These are phyloP conservation scores for Hemicordylus capensis DNA, from an alignment of 2,113 vertebrate genomes.

Conservation along the genomic window DNA sequence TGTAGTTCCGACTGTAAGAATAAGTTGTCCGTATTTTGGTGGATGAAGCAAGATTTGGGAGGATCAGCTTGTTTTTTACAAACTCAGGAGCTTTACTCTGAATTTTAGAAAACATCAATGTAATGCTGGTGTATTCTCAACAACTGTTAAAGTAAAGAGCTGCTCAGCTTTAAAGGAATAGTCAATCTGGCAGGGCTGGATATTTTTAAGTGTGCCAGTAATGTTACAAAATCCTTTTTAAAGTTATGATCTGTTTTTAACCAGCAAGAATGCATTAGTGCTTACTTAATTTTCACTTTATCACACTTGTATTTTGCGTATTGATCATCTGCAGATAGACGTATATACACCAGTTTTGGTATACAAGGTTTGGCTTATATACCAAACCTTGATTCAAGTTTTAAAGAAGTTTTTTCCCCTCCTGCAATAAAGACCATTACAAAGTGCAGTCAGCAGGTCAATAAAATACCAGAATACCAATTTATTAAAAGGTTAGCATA, in stretches of 20 bases:
- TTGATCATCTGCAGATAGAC: neutral
- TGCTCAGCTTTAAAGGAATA: too few relatives aligned
- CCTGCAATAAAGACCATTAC: neutral
- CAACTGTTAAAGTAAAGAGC: too few relatives aligned
- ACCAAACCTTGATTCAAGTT: too few relatives aligned
- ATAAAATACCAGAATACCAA: slow-evolving; percentile 34
- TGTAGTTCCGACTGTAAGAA: neutral
- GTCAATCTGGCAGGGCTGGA: too few relatives aligned
- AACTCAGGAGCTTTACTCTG: neutral
- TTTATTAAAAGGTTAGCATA: slow-evolving; percentile 75
- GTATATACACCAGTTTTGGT: too few relatives aligned
- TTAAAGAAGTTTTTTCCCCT: neutral
- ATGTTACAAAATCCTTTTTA: neutral
- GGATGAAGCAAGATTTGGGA: neutral
- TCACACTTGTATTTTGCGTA: neutral
- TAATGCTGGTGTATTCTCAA: neutral
- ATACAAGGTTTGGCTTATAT: too few relatives aligned
- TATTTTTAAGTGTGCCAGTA: neutral
- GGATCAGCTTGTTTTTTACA: neutral
- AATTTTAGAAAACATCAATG: neutral
- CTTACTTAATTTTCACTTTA: neutral
- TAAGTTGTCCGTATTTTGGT: neutral
- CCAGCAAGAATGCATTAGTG: neutral
- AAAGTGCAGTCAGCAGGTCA: neutral
- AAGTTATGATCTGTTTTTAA: neutral